Conservation (phyloP, 2,888 invertebrate genomes). For the Tridacna gigas region DNA sequence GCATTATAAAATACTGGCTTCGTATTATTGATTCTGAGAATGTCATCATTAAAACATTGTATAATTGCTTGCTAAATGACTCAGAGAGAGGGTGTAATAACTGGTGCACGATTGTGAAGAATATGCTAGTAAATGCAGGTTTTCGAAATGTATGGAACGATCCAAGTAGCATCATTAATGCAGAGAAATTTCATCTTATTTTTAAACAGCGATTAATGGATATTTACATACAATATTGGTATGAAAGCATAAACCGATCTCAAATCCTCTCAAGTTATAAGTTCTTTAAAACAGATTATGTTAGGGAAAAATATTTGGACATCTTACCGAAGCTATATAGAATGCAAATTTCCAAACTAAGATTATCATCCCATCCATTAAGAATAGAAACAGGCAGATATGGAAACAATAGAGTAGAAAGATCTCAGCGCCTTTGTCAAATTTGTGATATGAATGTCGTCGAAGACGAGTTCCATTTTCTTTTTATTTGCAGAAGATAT, state of each 20-base stretch:
- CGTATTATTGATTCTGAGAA: slow-evolving; percentile 22
- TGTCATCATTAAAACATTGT: slow-evolving; percentile 14
- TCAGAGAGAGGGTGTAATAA: not conserved
- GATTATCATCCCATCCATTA: slow-evolving; percentile 27
- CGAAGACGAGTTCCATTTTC: slow-evolving; percentile 36
- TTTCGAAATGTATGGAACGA: slow-evolving; percentile 13
- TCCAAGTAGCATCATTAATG: not conserved
- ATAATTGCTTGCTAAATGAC: slow-evolving; percentile 1
- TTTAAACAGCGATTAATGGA: slow-evolving; percentile 23
- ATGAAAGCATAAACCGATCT: not conserved
- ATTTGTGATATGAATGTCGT: slow-evolving; percentile 19
- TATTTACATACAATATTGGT: slow-evolving; percentile 19
- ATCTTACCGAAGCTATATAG: not conserved
- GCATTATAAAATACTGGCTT: slow-evolving; percentile 35
- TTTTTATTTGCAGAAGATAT: slow-evolving; percentile 21
- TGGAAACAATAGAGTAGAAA: slow-evolving; percentile 17
- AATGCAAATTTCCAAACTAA: not conserved
- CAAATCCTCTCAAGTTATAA: slow-evolving; percentile 16
- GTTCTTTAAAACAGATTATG: slow-evolving; percentile 17
- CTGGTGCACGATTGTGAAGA: slow-evolving; percentile 12
- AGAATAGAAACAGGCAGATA: slow-evolving; percentile 33
- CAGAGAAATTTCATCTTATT: slow-evolving; percentile 1
- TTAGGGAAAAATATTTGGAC: slow-evolving; percentile 17
- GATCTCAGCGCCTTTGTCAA: slow-evolving; percentile 23
- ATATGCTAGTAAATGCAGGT: slow-evolving; percentile 17